These are phyloP conservation scores for Archilochus colubris DNA, from an alignment of 2,113 vertebrate species.

Conservation along the genomic window DNA sequence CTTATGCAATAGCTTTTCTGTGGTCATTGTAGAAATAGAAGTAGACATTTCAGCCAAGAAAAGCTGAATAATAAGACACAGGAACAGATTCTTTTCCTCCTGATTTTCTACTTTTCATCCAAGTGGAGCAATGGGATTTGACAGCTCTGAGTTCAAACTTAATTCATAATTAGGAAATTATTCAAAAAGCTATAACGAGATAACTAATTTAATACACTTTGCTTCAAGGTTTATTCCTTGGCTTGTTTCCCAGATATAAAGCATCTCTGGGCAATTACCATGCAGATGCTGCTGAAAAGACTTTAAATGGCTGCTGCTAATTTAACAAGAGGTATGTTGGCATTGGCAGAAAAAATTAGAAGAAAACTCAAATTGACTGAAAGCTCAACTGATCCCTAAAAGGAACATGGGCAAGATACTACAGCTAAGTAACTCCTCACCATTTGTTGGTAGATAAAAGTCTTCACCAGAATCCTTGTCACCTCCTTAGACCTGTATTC, in stretches of 20 bases:
- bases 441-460: neutral
- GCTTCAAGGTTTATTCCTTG: conserved; percentile 81
- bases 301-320: conserved; percentile 74
- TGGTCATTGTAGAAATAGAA: neutral
- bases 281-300: conserved; percentile 75
- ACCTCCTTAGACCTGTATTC: neutral
- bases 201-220: conserved; percentile 81
- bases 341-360: conserved; percentile 38
- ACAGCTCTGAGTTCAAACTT: conserved; percentile 71
- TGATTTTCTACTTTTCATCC: conserved; percentile 57
- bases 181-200: conserved; percentile 78
- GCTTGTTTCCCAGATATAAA: conserved; percentile 78
- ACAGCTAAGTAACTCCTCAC: neutral
- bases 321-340: conserved; percentile 68
- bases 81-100: conserved; percentile 28
- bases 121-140: conserved; percentile 62
- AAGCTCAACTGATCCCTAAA: conserved; percentile 4
- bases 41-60: neutral
- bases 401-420: neutral
- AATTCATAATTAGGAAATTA: conserved; percentile 75
- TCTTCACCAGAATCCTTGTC: neutral
- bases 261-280: conserved; percentile 75
- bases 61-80: neutral
- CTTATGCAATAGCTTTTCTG: neutral
- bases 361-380: conserved; percentile 33